A percentile compares a stretch with the other conserved stretches of the same genome.
phyloP scores from a whole-genome alignment of 2,888 invertebrate species.

The Lithophane ornitopus region DNA sequence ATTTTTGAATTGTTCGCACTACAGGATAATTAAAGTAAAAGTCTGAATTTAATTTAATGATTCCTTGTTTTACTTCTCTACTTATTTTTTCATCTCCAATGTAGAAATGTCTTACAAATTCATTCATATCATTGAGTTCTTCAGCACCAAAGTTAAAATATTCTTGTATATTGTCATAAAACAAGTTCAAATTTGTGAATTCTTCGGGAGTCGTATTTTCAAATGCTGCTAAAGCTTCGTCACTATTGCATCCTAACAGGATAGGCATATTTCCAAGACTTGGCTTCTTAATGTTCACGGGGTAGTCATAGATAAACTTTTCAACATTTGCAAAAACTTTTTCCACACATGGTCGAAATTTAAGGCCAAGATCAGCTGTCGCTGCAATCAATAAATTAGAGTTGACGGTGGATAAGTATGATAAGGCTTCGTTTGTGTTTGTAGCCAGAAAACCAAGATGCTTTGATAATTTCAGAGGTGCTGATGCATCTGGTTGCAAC shows the following conservation, averaged over 20 bases:
- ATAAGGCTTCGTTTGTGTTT: slow-evolving; percentile 69
- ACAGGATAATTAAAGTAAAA: slow-evolving; percentile 68
- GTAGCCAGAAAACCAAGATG: slow-evolving; percentile 70
- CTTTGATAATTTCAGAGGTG: slow-evolving; percentile 70
- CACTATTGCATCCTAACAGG: slow-evolving; percentile 70
- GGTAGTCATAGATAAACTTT: slow-evolving; percentile 68
- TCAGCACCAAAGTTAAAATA: slow-evolving; percentile 68
- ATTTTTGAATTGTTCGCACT: slow-evolving; percentile 70
- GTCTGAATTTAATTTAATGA: slow-evolving; percentile 67
- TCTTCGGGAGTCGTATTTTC: slow-evolving; percentile 46
- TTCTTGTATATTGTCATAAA: slow-evolving; percentile 48
- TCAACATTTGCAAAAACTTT: slow-evolving; percentile 66
- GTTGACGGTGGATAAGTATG: slow-evolving; percentile 70
- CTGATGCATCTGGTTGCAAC: slow-evolving; percentile 62
- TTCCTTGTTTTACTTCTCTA: not conserved
- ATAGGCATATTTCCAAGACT: slow-evolving; percentile 64
- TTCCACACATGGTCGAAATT: slow-evolving; percentile 74
- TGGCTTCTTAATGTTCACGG: slow-evolving; percentile 61
- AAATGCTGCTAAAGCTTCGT: slow-evolving; percentile 62
- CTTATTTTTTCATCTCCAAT: slow-evolving; percentile 60
- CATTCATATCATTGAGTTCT: slow-evolving; percentile 61
- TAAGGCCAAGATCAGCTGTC: slow-evolving; percentile 55
- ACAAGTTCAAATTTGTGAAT: slow-evolving; percentile 52
- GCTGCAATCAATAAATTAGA: slow-evolving; percentile 71
- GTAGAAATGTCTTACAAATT: slow-evolving; percentile 74